A percentile compares a stretch with the other conserved stretches of the same genome.
Evolutionary conservation across 1,140 invertebrate species (phyloP).

Genomic region (Bombus cullumanus): DNA sequence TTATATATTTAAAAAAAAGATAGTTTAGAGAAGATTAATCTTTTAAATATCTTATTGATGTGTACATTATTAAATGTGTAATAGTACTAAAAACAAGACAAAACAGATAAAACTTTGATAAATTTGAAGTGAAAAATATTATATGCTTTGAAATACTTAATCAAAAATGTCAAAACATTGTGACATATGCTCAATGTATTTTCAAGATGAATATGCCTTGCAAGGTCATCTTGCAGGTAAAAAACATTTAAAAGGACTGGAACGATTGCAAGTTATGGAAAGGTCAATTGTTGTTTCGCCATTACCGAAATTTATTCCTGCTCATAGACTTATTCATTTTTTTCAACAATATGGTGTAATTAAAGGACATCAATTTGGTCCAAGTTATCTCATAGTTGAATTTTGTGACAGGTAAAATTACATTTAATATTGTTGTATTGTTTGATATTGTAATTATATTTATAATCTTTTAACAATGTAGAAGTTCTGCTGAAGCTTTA

Average conservation of each 20-base stretch:
- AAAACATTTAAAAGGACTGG: constrained; percentile 73
- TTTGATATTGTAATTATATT: constrained; percentile 1
- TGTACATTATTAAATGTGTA: background rate
- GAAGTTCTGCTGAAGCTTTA: constrained; percentile 64
- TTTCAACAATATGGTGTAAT: constrained; percentile 79
- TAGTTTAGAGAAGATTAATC: background rate
- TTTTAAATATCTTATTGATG: background rate
- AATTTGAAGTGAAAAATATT: background rate
- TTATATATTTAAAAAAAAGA: background rate
- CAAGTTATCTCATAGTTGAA: constrained; percentile 70
- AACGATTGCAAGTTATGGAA: constrained; percentile 54
- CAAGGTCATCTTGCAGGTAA: constrained; percentile 75
- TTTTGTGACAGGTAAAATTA: constrained; percentile 70
- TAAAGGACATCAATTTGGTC: constrained; percentile 60
- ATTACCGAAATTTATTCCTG: constrained; percentile 61
- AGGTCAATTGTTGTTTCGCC: constrained; percentile 80
- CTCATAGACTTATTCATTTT: constrained; percentile 68
- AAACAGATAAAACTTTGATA: background rate
- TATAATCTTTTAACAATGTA: constrained; percentile 60
- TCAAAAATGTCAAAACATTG: constrained; percentile 68
- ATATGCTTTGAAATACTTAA: background rate
- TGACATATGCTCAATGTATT: constrained; percentile 73
- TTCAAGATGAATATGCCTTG: constrained; percentile 70
- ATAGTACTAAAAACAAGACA: background rate
- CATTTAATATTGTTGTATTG: constrained; percentile 17